phyloP scores from a whole-genome alignment of 1,140 invertebrate species.

The Zaprionus inermis region DNA sequence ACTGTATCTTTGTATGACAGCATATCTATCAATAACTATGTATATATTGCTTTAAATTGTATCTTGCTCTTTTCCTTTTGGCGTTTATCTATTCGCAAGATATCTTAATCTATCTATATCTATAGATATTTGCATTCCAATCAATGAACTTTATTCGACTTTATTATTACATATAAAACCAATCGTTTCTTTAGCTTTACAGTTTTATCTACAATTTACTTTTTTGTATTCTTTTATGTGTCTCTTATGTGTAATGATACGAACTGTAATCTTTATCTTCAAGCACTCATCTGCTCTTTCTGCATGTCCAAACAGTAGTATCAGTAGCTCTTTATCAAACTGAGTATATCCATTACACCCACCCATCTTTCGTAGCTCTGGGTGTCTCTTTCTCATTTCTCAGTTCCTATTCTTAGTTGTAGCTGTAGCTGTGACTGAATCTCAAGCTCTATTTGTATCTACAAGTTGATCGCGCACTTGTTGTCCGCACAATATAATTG shows the following conservation, averaged over 20 bases:
- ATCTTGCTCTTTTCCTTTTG: too few species aligned
- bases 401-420: neutral
- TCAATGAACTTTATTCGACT: too few species aligned
- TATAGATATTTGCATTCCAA: too few species aligned
- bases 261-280: neutral
- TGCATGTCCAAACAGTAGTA: neutral
- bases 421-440: neutral
- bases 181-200: neutral
- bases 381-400: neutral
- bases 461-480: constrained; percentile 14
- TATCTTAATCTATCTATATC: too few species aligned
- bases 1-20: too few species aligned
- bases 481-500: constrained; percentile 24
- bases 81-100: too few species aligned
- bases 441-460: neutral
- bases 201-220: neutral
- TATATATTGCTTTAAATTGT: too few species aligned
- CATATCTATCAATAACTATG: too few species aligned
- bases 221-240: neutral
- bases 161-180: too few species aligned
- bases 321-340: neutral
- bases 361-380: neutral
- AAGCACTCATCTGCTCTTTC: neutral
- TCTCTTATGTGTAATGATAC: too few species aligned
- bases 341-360: neutral